Percentiles rank a stretch among this genome's conserved stretches.
Conservation (phyloP, 2,113 vertebrate genomes). For the Callithrix jacchus region DNA sequence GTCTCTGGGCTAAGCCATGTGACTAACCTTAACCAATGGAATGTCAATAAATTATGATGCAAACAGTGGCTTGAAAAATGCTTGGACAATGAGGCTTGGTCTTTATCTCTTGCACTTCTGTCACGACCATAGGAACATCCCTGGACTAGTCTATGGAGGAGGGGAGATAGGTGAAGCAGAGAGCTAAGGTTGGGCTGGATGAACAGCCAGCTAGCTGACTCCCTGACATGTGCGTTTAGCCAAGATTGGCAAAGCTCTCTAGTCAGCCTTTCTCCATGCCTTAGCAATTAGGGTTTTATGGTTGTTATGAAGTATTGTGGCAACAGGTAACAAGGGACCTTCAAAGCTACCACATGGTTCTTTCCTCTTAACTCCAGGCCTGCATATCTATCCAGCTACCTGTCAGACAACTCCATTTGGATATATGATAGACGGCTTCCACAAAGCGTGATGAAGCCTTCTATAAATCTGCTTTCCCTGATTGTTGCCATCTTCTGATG, state of each 20-base stretch:
- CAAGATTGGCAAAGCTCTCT: neutral
- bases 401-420: neutral
- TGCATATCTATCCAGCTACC: neutral
- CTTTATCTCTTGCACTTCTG: neutral
- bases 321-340: neutral
- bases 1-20: neutral
- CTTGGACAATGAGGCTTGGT: neutral
- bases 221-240: neutral
- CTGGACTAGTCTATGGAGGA: neutral
- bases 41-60: neutral
- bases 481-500: neutral
- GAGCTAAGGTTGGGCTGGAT: neutral
- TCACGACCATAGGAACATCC: neutral
- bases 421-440: neutral
- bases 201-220: neutral
- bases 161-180: neutral
- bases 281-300: neutral
- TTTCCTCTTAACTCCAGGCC: neutral
- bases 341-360: neutral
- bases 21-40: neutral
- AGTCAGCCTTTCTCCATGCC: neutral
- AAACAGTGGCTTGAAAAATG: neutral
- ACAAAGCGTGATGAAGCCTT: neutral
- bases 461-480: neutral
- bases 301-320: neutral